phyloP scores from a whole-genome alignment of 1,140 invertebrate species.

The Euglossa dilemma region DNA sequence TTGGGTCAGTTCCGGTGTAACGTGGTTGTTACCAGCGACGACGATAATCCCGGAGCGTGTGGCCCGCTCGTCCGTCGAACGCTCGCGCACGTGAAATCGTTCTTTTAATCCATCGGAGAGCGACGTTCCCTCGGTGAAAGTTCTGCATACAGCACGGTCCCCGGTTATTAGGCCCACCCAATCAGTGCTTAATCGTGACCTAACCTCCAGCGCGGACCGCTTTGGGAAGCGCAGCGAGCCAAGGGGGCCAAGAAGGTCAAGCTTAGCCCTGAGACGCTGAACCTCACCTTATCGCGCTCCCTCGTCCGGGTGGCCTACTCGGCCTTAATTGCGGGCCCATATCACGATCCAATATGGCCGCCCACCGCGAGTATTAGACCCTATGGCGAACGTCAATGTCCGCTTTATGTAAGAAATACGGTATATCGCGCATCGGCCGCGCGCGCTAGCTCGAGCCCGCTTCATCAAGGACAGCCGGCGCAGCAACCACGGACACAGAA shows the following conservation, averaged over 20 bases:
- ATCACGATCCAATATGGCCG: constrained; percentile 83
- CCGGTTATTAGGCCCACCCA: constrained; percentile 77
- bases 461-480: constrained; percentile 53
- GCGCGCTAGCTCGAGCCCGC: neutral
- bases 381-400: constrained; percentile 65
- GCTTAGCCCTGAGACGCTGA: constrained; percentile 76
- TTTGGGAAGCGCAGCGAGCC: constrained; percentile 69
- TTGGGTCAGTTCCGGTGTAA: too few species aligned
- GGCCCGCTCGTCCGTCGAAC: neutral
- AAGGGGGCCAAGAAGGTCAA: constrained; percentile 76
- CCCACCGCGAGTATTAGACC: constrained; percentile 77
- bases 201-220: constrained; percentile 68
- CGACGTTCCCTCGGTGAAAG: constrained; percentile 64
- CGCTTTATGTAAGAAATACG: constrained; percentile 72
- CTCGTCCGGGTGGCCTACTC: constrained; percentile 82
- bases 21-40: too few species aligned
- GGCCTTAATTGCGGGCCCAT: constrained; percentile 81
- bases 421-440: constrained; percentile 57
- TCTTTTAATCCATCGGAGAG: constrained; percentile 42
- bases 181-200: constrained; percentile 76
- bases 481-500: constrained; percentile 21
- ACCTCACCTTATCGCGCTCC: constrained; percentile 79
- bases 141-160: constrained; percentile 69
- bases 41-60: neutral
- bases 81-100: constrained; percentile 37